Conservation (phyloP, 1,140 invertebrate species). For the Philotrypesis tridentata region DNA sequence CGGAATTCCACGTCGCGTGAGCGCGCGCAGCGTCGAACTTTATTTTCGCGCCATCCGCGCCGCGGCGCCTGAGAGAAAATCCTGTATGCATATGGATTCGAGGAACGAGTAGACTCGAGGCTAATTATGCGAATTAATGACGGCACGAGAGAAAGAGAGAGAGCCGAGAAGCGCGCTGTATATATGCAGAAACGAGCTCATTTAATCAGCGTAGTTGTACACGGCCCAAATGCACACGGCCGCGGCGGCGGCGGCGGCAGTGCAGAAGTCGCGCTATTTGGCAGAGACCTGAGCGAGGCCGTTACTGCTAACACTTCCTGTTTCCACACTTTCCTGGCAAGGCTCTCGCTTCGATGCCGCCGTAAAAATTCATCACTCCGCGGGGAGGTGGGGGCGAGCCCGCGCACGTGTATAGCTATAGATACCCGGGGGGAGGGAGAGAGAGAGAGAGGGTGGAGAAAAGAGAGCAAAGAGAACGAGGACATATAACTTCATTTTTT, state of each 20-base stretch:
- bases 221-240: conserved; percentile 23
- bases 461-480: neutral
- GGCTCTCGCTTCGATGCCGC: neutral
- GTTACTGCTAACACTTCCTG: conserved; percentile 42
- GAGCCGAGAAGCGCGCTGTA: neutral
- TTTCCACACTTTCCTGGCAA: conserved; percentile 42
- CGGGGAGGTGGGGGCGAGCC: too few relatives aligned
- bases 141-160: neutral
- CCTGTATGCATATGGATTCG: neutral
- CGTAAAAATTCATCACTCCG: conserved; percentile 30
- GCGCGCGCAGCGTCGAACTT: neutral
- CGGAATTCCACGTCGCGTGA: neutral
- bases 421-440: too few relatives aligned
- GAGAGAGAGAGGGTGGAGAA: neutral
- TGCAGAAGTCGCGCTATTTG: conserved; percentile 16
- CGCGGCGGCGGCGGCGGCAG: neutral
- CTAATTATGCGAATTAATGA: conserved; percentile 26
- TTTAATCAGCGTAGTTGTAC: conserved; percentile 20
- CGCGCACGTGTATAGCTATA: too few relatives aligned
- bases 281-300: conserved; percentile 14
- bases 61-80: too few relatives aligned
- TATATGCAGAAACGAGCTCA: conserved; percentile 1
- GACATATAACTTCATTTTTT: conserved; percentile 24
- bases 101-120: neutral
- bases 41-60: neutral